Evolutionary conservation across 2,797 vertebrate species (phyloP).

Genomic region (Capromys pilorides): DNA sequence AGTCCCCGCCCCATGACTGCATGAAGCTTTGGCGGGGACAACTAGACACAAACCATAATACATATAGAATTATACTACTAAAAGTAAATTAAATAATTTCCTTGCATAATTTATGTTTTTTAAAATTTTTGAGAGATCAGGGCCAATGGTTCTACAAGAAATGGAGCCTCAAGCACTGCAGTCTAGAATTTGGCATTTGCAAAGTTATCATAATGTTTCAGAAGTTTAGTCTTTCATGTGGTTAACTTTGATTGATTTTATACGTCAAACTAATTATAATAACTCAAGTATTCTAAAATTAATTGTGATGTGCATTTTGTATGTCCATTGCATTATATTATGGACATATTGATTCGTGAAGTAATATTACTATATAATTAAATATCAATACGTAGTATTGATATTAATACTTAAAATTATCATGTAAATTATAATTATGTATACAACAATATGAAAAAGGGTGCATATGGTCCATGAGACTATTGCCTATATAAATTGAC

Average conservation of each 20-base stretch:
- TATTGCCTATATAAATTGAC: not conserved
- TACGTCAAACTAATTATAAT: not conserved
- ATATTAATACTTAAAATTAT: not conserved
- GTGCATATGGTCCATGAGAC: not conserved
- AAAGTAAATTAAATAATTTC: not conserved
- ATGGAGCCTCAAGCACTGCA: too few relatives aligned
- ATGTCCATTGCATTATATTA: not conserved
- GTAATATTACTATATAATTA: not conserved
- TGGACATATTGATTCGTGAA: not conserved
- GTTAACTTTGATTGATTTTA: conserved; percentile 25
- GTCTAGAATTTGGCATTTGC: too few relatives aligned
- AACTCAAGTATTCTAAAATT: not conserved
- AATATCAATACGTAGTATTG: not conserved
- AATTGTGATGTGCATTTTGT: not conserved
- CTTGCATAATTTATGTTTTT: not conserved
- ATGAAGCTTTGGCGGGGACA: too few relatives aligned
- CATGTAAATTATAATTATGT: not conserved
- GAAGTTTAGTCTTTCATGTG: not conserved
- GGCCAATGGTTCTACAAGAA: too few relatives aligned
- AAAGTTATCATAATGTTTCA: too few relatives aligned
- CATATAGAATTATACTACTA: not conserved
- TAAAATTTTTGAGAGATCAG: not conserved
- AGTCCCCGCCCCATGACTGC: too few relatives aligned
- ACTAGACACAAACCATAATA: too few relatives aligned
- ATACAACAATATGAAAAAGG: not conserved